Percentiles rank a stretch among this genome's conserved stretches.
These are phyloP conservation scores for Erynnis tages DNA, from an alignment of 2,888 invertebrate genomes.

Conservation along the genomic window DNA sequence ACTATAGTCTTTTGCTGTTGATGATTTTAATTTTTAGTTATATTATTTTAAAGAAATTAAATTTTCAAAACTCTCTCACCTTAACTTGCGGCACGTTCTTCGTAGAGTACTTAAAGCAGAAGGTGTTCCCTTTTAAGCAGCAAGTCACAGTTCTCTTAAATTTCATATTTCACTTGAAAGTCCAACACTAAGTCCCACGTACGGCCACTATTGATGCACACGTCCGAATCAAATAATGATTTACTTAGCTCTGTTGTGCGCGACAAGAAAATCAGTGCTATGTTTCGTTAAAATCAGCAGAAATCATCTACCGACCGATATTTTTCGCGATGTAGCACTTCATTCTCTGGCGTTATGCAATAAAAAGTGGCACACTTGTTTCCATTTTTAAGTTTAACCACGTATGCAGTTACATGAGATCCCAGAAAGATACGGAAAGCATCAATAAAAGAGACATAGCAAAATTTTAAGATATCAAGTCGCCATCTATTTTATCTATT, in stretches of 20 bases:
- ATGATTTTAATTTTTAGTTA: too few species aligned
- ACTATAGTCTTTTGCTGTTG: too few species aligned
- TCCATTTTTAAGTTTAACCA: conserved; percentile 16
- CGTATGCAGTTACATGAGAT: conserved; percentile 13
- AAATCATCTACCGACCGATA: conserved; percentile 66
- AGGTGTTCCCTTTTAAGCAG: conserved; percentile 64
- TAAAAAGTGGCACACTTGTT: conserved; percentile 48
- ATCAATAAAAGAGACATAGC: too few species aligned
- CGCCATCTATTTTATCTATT: too few species aligned
- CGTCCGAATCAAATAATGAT: conserved; percentile 55
- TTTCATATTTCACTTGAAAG: conserved; percentile 60
- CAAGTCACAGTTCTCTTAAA: conserved; percentile 69
- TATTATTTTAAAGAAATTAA: background rate
- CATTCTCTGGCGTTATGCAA: conserved; percentile 55
- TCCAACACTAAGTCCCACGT: conserved; percentile 34
- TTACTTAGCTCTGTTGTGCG: conserved; percentile 53
- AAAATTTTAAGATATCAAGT: background rate
- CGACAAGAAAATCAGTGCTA: conserved; percentile 55
- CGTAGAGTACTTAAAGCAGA: conserved; percentile 55
- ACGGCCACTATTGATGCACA: conserved; percentile 42
- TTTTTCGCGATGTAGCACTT: conserved; percentile 55
- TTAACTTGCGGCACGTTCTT: conserved; percentile 38
- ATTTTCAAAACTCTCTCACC: conserved; percentile 40
- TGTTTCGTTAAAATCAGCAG: conserved; percentile 60
- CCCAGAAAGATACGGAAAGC: too few species aligned